These are phyloP conservation scores for Hydraecia micacea DNA, from an alignment of 2,888 invertebrate species.

Conservation along the genomic window DNA sequence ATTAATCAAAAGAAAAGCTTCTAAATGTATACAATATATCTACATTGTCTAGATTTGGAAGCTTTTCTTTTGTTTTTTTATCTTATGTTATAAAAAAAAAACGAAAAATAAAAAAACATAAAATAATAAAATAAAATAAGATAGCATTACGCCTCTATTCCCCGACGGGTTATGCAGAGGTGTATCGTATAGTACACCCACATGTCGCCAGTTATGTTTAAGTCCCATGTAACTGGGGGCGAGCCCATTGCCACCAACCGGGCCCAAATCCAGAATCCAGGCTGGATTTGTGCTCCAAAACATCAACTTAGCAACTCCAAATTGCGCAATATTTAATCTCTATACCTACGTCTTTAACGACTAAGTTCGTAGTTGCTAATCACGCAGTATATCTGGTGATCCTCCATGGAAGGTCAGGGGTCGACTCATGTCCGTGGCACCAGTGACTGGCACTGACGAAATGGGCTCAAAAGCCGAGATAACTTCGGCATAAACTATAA, in stretches of 20 bases:
- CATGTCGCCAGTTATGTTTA: not conserved
- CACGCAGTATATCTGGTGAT: conserved; percentile 60
- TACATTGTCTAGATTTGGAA: no score
- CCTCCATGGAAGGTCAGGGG: conserved; percentile 64
- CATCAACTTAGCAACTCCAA: not conserved
- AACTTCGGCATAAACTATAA: conserved; percentile 69
- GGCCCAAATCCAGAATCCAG: not conserved
- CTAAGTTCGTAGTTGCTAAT: conserved; percentile 54
- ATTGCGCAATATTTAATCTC: conserved; percentile 26
- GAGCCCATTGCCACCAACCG: not conserved
- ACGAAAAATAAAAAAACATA: no score
- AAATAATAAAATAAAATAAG: not conserved
- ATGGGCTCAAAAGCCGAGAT: conserved; percentile 73
- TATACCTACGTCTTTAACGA: not conserved
- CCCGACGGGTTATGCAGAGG: not conserved
- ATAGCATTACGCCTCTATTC: not conserved
- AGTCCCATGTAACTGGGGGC: not conserved
- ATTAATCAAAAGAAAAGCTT: not conserved
- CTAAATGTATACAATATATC: not conserved
- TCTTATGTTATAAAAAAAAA: no score
- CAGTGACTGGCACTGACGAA: conserved; percentile 69
- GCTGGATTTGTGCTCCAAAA: not conserved
- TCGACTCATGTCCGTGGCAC: conserved; percentile 74
- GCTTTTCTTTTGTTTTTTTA: no score
- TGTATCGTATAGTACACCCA: not conserved